Conservation (phyloP, 2,113 vertebrate species). For the Tupaia tana region DNA sequence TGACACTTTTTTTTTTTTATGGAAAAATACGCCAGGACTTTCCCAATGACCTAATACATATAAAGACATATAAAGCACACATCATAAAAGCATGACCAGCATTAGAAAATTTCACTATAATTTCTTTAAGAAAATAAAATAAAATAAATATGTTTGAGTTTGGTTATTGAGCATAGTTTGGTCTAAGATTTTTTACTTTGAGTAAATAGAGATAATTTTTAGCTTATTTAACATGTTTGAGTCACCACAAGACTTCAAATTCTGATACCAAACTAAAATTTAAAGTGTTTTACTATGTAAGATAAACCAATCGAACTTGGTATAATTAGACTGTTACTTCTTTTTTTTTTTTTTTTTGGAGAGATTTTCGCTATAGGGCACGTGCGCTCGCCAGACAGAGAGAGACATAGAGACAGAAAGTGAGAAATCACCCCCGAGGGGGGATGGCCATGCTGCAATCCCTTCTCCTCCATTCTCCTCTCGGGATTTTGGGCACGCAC, state of each 20-base stretch:
- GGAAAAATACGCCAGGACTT: no score
- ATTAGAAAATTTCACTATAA: not conserved
- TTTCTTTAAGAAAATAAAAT: conserved; percentile 11
- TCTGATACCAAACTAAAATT: not conserved
- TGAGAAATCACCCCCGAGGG: no score
- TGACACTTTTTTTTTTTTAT: no score
- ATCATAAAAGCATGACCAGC: not conserved
- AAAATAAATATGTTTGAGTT: not conserved
- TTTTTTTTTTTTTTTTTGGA: no score
- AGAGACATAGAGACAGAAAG: no score
- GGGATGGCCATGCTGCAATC: no score
- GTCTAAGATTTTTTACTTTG: not conserved
- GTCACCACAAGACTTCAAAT: not conserved
- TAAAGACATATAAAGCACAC: not conserved
- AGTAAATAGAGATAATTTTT: not conserved
- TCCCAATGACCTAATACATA: no score
- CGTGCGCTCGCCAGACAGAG: no score
- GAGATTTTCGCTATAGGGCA: no score
- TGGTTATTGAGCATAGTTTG: not conserved
- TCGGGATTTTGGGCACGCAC: no score
- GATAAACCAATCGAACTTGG: not conserved
- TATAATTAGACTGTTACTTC: not conserved
- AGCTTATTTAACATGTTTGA: not conserved
- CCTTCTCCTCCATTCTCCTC: no score
- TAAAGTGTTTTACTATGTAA: not conserved